Conservation (phyloP, 2,888 invertebrate genomes). For the Leucophenga maculata region DNA sequence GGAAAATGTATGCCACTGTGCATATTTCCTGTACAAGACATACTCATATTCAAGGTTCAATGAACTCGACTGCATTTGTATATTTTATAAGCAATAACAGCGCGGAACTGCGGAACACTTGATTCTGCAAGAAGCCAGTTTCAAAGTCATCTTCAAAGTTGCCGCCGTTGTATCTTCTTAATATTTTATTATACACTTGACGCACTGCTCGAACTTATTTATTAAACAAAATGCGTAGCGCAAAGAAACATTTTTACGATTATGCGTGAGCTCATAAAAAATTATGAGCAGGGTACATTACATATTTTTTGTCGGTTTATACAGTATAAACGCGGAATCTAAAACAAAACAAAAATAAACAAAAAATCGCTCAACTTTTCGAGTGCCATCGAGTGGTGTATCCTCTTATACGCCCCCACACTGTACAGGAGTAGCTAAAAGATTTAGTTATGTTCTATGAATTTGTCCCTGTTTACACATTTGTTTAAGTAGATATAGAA, state of each 20-base stretch:
- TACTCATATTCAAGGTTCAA: background rate
- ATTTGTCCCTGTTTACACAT: no score
- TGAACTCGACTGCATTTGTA: background rate
- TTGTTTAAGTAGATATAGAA: no score
- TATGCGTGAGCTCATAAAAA: slow-evolving; percentile 24
- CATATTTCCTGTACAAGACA: background rate
- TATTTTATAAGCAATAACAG: slow-evolving; percentile 15
- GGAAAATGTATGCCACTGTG: slow-evolving; percentile 41
- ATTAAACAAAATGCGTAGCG: slow-evolving; percentile 1
- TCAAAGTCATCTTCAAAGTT: slow-evolving; percentile 11
- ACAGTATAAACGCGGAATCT: background rate
- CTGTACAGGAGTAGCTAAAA: no score
- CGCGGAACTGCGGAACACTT: background rate
- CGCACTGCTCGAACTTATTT: background rate
- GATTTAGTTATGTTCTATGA: no score
- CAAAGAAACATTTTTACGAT: slow-evolving; percentile 2
- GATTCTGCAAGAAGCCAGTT: background rate
- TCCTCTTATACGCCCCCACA: no score
- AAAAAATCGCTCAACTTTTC: no score
- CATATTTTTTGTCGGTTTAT: background rate
- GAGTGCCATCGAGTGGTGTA: no score
- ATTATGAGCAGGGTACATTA: slow-evolving; percentile 29
- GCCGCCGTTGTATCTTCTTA: background rate
- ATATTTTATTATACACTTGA: background rate
- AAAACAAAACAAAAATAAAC: no score